Percentiles rank a stretch among this genome's conserved stretches.
phyloP scores from a whole-genome alignment of 2,797 vertebrate species.

The Pseudomugil gertrudae region DNA sequence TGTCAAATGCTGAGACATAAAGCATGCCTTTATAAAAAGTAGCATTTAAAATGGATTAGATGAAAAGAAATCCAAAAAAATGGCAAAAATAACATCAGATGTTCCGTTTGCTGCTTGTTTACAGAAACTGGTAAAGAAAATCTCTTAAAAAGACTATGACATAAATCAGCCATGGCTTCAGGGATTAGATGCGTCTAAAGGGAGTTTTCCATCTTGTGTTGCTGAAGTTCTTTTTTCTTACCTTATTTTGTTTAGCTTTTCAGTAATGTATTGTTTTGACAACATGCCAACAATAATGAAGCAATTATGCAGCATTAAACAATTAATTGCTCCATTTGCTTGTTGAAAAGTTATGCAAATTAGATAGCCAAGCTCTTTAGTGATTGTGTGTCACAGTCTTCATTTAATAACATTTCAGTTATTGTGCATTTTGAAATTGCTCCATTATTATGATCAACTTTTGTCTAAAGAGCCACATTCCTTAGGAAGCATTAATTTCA shows the following conservation, averaged over 20 bases:
- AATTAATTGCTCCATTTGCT: neutral
- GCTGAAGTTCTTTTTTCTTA: constrained; percentile 14
- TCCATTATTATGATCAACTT: constrained; percentile 5
- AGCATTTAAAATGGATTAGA: neutral
- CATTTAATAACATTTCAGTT: constrained; percentile 23
- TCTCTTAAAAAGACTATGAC: neutral
- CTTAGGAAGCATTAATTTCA: constrained; percentile 20
- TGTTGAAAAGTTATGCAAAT: constrained; percentile 12
- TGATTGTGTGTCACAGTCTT: neutral
- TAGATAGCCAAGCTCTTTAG: neutral
- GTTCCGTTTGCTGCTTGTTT: neutral
- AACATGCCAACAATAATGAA: constrained; percentile 26
- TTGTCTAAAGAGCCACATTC: constrained; percentile 15
- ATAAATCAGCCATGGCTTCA: too few species aligned
- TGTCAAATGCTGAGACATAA: constrained; percentile 16
- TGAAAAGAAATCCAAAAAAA: constrained; percentile 3
- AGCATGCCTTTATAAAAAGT: neutral
- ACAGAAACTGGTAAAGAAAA: neutral
- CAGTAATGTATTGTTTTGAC: constrained; percentile 17
- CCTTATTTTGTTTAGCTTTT: constrained; percentile 2
- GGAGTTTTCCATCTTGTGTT: constrained; percentile 4
- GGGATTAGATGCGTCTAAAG: constrained; percentile 3
- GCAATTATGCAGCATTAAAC: constrained; percentile 15
- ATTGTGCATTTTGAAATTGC: neutral
- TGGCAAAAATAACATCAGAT: too few species aligned